Evolutionary conservation across 2,797 vertebrate species (phyloP).

Genomic region (Amazona finschi): DNA sequence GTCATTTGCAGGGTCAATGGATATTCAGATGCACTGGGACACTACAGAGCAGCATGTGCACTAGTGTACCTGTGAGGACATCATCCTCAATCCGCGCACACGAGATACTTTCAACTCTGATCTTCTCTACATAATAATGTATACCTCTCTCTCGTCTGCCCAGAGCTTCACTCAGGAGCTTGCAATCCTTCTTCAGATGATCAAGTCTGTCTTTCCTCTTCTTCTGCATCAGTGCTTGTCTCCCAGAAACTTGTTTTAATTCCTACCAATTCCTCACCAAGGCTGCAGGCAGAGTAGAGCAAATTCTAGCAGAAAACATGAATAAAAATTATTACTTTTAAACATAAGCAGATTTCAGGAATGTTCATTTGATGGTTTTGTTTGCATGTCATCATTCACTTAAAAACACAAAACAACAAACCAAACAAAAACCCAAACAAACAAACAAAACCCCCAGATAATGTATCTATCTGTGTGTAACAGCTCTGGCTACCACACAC

Average conservation of each 20-base stretch:
- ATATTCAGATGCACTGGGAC: not conserved
- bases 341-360: not conserved
- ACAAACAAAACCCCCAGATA: not conserved
- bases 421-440: not conserved
- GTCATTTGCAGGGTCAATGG: not conserved
- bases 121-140: not conserved
- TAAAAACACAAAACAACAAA: not conserved
- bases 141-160: not conserved
- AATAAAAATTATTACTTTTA: not conserved
- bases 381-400: not conserved
- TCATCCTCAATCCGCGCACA: not conserved
- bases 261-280: not conserved
- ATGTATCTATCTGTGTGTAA: not conserved
- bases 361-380: not conserved
- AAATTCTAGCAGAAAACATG: not conserved
- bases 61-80: not conserved
- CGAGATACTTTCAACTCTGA: not conserved
- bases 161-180: not conserved
- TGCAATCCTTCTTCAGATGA: not conserved
- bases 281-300: not conserved
- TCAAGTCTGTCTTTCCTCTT: not conserved
- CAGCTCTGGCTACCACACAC: not conserved
- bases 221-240: not conserved
- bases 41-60: not conserved
- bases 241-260: not conserved